Base-by-base conservation (phyloP, 2,888 invertebrate genomes). In the Sminthurides aquaticus region DNA sequence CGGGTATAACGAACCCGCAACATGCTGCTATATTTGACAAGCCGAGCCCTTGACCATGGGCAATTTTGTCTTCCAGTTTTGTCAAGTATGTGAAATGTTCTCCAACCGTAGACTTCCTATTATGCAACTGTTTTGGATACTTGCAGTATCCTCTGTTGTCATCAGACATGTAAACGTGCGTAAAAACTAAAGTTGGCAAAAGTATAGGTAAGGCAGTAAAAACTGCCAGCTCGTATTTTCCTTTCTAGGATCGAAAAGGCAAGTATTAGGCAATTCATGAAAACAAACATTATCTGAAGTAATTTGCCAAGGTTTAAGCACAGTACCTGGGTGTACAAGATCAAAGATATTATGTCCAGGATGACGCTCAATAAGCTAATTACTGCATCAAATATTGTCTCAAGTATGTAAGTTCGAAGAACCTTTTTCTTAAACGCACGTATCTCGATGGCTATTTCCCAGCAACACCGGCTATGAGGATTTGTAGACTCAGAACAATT, bases 151-250 rank as follows among this genome's bases (percentile, higher is more conserved):
- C 66, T 28, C 67, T 25, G 34, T 27, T 66, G 20, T 66, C 67
- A 56, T 73, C 71, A 0, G 61, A 52, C 49, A 73, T 59, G 59
- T 73, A 73, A 1, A 73, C 70, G 52, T 73, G 71, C 1, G 73
- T 71, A 52, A 73, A 73, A 8, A 73, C 70, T 1, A 67, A 63
- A 1, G 73, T 71, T 2, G 73, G 73, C 1, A 73, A 64, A 26
- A 73, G 61, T 0, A 73, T 67, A 1, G 73, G 73, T 55, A 73
- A 48, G 20, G 52, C 29, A 0, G 71, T 70, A 8, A 73, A 25
- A 3, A 69, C 34, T 1, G 69, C 70, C 8, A 71, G 60, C 0
- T 18, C 8, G 61, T 65, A 71, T 15, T 67, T 67, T 28, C 61
- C 20, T 57, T 64, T 69, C 69, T 62, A 26, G 11, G 29, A 52